These are phyloP conservation scores for Epinephelus lanceolatus DNA, from an alignment of 2,113 vertebrate genomes.

Conservation along the genomic window DNA sequence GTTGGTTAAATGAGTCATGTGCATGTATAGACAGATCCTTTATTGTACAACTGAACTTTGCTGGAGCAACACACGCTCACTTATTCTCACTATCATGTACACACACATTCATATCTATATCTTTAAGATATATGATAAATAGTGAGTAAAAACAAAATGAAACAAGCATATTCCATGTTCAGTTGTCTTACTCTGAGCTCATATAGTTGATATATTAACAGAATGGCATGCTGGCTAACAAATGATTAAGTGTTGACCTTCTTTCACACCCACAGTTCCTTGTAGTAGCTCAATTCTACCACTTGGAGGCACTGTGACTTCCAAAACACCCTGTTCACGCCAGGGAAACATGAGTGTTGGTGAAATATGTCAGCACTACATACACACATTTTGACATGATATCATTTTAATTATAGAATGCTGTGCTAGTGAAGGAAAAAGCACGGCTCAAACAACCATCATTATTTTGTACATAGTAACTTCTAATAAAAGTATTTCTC, in stretches of 20 bases:
- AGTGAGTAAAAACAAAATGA: too few relatives aligned
- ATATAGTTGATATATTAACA: background rate
- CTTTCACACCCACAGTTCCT: background rate
- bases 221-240: background rate
- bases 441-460: too few relatives aligned
- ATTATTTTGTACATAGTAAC: too few relatives aligned
- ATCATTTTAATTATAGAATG: background rate
- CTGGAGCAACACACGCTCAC: too few relatives aligned
- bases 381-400: background rate
- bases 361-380: background rate
- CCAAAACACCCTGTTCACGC: background rate
- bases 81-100: too few relatives aligned
- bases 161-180: background rate
- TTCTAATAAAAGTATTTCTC: background rate
- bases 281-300: conserved; percentile 11
- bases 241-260: background rate
- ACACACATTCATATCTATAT: too few relatives aligned
- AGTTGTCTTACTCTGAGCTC: background rate
- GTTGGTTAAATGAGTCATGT: background rate
- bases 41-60: too few relatives aligned
- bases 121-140: too few relatives aligned
- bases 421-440: background rate
- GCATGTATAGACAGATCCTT: background rate
- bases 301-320: conserved; percentile 13
- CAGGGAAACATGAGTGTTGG: background rate